phyloP scores from a whole-genome alignment of 2,797 vertebrate species.

The Pogoniulus pusillus region DNA sequence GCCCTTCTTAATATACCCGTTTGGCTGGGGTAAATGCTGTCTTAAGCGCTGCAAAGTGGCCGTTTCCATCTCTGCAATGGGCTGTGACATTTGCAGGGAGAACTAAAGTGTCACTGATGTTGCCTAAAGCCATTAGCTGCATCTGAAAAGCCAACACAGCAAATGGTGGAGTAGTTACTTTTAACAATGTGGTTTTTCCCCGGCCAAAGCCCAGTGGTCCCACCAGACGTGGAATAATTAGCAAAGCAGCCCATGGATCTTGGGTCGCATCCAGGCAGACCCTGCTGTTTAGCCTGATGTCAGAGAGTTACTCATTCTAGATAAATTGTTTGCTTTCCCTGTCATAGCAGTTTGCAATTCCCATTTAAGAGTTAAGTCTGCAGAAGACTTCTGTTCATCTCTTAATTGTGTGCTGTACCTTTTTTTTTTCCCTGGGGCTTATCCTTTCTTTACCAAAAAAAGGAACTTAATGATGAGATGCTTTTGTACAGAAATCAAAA shows the following conservation, averaged over 20 bases:
- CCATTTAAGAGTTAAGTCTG: not conserved
- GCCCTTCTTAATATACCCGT: not conserved
- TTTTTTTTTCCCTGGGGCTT: not conserved
- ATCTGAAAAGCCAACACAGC: not conserved
- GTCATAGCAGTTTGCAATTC: not conserved
- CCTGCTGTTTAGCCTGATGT: slow-evolving; percentile 38
- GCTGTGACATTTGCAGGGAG: not conserved
- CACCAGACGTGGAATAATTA: slow-evolving; percentile 24
- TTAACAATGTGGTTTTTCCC: not conserved
- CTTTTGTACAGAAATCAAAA: not conserved
- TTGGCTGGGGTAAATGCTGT: not conserved
- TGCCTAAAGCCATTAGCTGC: not conserved
- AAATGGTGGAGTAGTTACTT: not conserved
- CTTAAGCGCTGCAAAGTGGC: not conserved
- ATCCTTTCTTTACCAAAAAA: not conserved
- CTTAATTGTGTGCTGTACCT: not conserved
- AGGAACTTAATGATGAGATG: not conserved
- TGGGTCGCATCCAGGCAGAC: not conserved
- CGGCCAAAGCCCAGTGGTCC: not conserved
- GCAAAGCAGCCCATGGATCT: not conserved
- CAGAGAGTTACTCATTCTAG: slow-evolving; percentile 26
- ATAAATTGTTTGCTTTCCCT: not conserved
- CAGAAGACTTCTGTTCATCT: not conserved
- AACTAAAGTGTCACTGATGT: not conserved
- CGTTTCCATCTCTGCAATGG: not conserved